Evolutionary conservation across 92 coral and sea anemone species (phyloP), one percentile per base, ranked within the genome.

Genomic region (Phenganax subtilis): DNA sequence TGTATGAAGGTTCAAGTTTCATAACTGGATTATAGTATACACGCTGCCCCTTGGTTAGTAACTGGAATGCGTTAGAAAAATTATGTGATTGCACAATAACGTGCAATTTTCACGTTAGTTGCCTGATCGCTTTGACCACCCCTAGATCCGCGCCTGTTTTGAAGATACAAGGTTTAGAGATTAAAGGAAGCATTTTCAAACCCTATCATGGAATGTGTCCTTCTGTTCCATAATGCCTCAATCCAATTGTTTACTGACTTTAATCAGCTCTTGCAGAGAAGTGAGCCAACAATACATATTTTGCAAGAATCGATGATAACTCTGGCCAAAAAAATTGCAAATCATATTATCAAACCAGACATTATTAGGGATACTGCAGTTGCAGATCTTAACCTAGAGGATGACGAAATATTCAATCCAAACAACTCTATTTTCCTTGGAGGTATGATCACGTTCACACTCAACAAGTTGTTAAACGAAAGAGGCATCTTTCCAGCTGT

Each of bases 401-500:
- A 76, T 76, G 67, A 76, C 12, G 31, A 51, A 37, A 56, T 76
- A 54, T 76, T 30, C 63, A 76, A 58, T 10, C 69, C 81, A 76
- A 20, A 27, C 12, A 6, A 9, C 15, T 76, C 81, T 3, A 76
- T 76, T 76, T 69, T 58, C 81, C 68, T 76, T 76, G 81, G 81
- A 58, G 81, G 81, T 16, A 76, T 57, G 81, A 76, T 69, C 69
- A 57, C 57, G 81, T 76, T 76, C 63, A 76, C 55, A 58, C 69
- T 76, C 55, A 66, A 76, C 67, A 76, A 14, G 63, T 69, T 76
- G 16, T 20, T 76, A 20, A 76, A 25, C 63, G 81, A 15, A 57
- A 65, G 81, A 55, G 81, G 51, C 68, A 76, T 56, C 63, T 17
- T 65, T 76, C 55, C 44, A 55, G 66, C 53, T 54, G 6, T 73